Percentiles rank a stretch among this genome's conserved stretches.
These are phyloP conservation scores for Papilio helenus DNA, from an alignment of 1,140 invertebrate genomes.

Conservation along the genomic window DNA sequence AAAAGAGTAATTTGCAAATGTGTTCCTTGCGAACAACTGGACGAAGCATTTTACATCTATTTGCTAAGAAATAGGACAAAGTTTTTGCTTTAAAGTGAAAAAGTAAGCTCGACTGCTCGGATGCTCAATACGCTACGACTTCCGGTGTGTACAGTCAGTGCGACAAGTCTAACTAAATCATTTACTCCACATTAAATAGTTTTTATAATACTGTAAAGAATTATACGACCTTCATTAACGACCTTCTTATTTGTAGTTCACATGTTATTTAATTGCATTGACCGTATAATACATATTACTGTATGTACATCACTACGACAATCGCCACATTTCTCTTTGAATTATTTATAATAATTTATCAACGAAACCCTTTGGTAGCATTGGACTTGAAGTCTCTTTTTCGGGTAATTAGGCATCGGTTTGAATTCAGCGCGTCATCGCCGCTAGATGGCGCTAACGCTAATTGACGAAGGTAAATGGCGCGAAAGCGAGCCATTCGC, in stretches of 20 bases:
- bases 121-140: not conserved
- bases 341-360: not conserved
- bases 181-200: not conserved
- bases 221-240: not conserved
- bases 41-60: not conserved
- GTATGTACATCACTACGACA: not conserved
- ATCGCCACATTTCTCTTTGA: not conserved
- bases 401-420: constrained; percentile 1
- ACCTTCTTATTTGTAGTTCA: not conserved
- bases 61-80: constrained; percentile 10
- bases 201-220: too few relatives aligned
- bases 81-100: not conserved
- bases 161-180: not conserved
- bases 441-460: constrained; percentile 1
- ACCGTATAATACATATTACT: not conserved
- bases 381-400: not conserved
- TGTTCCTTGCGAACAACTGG: not conserved
- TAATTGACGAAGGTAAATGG: constrained; percentile 4
- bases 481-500: not conserved
- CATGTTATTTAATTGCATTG: not conserved
- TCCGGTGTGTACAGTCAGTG: not conserved
- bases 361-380: not conserved
- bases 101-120: not conserved
- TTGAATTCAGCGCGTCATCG: not conserved
- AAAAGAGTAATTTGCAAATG: not conserved